Evolutionary conservation across 2,797 vertebrate genomes (phyloP).

Genomic region (Stomatorhinus walkeri): DNA sequence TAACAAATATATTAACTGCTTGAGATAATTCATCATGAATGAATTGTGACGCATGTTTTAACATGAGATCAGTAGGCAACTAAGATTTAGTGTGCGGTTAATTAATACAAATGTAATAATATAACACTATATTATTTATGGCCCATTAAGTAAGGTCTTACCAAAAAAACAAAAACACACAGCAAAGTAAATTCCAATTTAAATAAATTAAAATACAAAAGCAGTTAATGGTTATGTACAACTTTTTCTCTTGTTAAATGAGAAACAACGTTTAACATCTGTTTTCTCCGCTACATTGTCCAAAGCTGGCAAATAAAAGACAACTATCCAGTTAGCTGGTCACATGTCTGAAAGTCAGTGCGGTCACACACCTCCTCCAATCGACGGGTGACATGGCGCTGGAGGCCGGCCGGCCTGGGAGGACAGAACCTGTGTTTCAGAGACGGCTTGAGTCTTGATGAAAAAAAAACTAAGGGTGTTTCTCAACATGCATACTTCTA

Average conservation of each 20-base stretch:
- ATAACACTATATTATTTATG: not conserved
- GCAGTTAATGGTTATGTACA: not conserved
- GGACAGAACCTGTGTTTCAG: not conserved
- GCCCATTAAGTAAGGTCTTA: not conserved
- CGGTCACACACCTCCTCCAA: not conserved
- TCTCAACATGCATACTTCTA: not conserved
- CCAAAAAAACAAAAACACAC: not conserved
- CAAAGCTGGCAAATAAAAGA: not conserved
- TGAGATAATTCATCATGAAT: not conserved
- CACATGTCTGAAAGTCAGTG: not conserved
- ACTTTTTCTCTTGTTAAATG: not conserved
- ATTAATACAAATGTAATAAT: not conserved
- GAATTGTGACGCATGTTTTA: not conserved
- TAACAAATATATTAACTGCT: not conserved
- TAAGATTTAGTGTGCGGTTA: not conserved
- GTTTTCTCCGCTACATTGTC: not conserved
- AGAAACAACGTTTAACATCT: not conserved
- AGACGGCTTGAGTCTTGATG: not conserved
- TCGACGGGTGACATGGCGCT: not conserved
- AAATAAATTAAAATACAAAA: not conserved
- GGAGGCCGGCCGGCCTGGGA: not conserved
- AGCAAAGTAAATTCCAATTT: not conserved
- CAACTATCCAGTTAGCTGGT: not conserved
- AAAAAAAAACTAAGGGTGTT: not conserved
- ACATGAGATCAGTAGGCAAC: not conserved